Base-by-base conservation (phyloP, 2,888 invertebrate genomes). In the Nyleta sp. region DNA sequence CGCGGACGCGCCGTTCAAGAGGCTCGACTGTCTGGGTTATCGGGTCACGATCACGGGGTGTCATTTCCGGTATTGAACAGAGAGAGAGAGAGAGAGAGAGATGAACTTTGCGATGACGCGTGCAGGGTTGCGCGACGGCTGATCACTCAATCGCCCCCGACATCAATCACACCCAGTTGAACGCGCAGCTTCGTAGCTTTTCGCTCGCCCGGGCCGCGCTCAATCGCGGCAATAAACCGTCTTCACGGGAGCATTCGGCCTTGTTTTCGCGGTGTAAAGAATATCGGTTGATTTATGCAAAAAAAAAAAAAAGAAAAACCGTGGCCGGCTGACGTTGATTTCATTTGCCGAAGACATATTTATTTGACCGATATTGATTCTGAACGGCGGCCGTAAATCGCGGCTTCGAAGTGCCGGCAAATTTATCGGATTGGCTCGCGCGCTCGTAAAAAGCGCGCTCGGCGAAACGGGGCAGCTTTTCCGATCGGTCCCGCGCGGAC, bases 101-200 rank as follows among this genome's bases (percentile, higher is more conserved):
- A 77, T 77, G 77, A 77, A 77, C 77, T 60, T 46, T 28, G 48
- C 50, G 62, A 75, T 68, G 68, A 62, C 42, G 62, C 20, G 77
- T 24, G 57, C 73, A 22, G 60, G 55, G 67, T 72, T 67, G 48
- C 50, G 83, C 84, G 82, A 83, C 82, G 84, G 85, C 85, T 85
- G 86, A 89, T 86, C 87, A 83, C 87, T 87, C 88, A 87, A 89
- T 88, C 24, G n/a, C 84, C 84, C 80, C 70, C 81, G 85, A 83
- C 86, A 89, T 89, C 89, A 86, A 89, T 90, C 89, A 88, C 84
- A 75, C 80, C 57, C 68, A 46, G 83, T 81, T 80, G 83, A 81
- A 78, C 82, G 70, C 80, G 80, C n/a, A 76, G 82, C 82, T 55
- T 59, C 64, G 68, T 57, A 53, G 71, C n/a, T n/a, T n/a, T n/a